A percentile compares a stretch with the other conserved stretches of the same genome.
These are phyloP conservation scores for Morone saxatilis DNA, from an alignment of 2,113 vertebrate genomes.

Conservation along the genomic window DNA sequence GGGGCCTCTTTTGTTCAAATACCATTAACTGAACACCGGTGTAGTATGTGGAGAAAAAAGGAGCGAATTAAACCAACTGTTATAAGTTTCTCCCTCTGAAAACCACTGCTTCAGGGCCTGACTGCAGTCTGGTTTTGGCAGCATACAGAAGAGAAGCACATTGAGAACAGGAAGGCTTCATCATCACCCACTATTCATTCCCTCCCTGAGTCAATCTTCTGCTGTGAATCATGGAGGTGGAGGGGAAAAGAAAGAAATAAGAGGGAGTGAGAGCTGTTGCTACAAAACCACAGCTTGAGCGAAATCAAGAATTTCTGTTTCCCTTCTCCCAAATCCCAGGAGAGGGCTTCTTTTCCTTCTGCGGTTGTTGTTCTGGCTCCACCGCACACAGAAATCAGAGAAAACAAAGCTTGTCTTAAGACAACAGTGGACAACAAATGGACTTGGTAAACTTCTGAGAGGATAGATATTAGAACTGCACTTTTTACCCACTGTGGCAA, in stretches of 20 bases:
- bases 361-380: conserved; percentile 49
- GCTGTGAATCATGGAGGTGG: conserved; percentile 64
- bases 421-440: conserved; percentile 41
- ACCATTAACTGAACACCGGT: conserved; percentile 42
- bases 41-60: not conserved
- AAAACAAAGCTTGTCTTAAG: conserved; percentile 28
- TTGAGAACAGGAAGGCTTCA: conserved; percentile 50
- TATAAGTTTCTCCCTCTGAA: conserved; percentile 8
- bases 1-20: conserved; percentile 48
- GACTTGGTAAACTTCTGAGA: conserved; percentile 26
- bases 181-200: conserved; percentile 47
- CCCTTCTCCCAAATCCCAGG: conserved; percentile 49
- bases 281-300: conserved; percentile 61
- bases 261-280: conserved; percentile 43
- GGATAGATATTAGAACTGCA: not conserved
- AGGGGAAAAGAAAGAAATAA: conserved; percentile 36
- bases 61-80: conserved; percentile 37
- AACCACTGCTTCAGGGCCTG: conserved; percentile 3
- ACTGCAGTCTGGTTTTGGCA: conserved; percentile 34
- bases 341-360: conserved; percentile 52
- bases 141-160: conserved; percentile 7
- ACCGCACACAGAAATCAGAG: conserved; percentile 31
- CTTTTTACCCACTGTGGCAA: not conserved
- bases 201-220: conserved; percentile 61
- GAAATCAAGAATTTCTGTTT: conserved; percentile 71